Conservation (phyloP, 2,113 vertebrate species). For the Protomyctophum bolini region DNA sequence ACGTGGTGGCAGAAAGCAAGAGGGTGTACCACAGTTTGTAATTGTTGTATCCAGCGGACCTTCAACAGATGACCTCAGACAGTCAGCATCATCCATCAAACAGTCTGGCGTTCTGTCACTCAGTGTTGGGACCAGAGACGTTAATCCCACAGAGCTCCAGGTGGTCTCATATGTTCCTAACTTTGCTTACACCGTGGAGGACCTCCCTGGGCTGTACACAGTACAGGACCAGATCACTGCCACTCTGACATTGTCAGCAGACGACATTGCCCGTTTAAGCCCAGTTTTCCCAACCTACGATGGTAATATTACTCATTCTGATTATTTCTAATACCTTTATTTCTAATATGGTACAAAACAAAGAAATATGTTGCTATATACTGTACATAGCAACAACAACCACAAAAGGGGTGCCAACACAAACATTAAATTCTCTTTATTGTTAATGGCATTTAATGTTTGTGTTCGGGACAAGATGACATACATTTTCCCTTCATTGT, state of each 20-base stretch:
- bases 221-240: slow-evolving; percentile 78
- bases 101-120: slow-evolving; percentile 83
- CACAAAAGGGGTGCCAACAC: no score
- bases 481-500: no score
- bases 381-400: no score
- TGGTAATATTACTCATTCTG: slow-evolving; percentile 55
- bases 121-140: slow-evolving; percentile 87
- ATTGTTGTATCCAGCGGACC: slow-evolving; percentile 87
- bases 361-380: no score
- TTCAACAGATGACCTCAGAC: slow-evolving; percentile 84
- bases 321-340: neutral
- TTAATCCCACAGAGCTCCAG: slow-evolving; percentile 81
- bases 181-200: slow-evolving; percentile 82
- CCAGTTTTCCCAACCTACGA: slow-evolving; percentile 59
- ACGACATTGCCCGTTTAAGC: slow-evolving; percentile 59
- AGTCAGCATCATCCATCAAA: slow-evolving; percentile 81
- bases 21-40: slow-evolving; percentile 89
- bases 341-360: no score
- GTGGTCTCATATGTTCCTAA: slow-evolving; percentile 85
- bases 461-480: no score
- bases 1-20: slow-evolving; percentile 82
- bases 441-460: no score
- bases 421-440: no score
- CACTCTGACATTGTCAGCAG: slow-evolving; percentile 74
- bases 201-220: slow-evolving; percentile 81